Evolutionary conservation across 2,113 vertebrate genomes (phyloP).

Genomic region (Opisthocomus hoazin): DNA sequence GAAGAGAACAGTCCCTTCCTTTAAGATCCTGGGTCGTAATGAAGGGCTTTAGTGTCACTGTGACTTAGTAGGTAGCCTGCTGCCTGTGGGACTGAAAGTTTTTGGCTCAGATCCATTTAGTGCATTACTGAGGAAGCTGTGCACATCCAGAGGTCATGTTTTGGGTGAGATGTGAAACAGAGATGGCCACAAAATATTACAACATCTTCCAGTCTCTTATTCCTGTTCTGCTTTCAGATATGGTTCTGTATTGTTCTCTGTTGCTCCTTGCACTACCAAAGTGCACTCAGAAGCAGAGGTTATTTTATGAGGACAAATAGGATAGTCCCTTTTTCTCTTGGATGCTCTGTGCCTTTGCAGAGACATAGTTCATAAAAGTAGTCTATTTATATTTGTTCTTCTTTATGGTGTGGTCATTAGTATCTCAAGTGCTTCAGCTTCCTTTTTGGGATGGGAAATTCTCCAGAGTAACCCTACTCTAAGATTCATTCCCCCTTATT

Average conservation of each 20-base stretch:
- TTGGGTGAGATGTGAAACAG: background rate
- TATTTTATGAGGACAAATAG: background rate
- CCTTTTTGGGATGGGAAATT: background rate
- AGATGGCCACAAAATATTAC: background rate
- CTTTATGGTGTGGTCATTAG: background rate
- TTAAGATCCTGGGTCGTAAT: background rate
- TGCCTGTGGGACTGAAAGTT: background rate
- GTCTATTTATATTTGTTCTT: background rate
- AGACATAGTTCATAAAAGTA: background rate
- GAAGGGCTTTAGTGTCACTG: background rate
- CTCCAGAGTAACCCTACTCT: background rate
- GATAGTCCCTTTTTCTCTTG: background rate
- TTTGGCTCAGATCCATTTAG: background rate
- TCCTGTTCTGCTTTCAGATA: background rate
- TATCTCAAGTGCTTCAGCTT: background rate
- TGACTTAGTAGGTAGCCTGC: background rate
- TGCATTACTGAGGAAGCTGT: background rate
- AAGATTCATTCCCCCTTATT: background rate
- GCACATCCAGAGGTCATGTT: background rate
- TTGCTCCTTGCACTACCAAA: background rate
- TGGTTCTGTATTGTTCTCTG: background rate
- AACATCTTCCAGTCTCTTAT: background rate
- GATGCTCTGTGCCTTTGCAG: background rate
- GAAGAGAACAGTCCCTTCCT: background rate
- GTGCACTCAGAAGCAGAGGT: background rate